Evolutionary conservation across 35 echinoderm and acorn worm species (phyloP).

Genomic region (Patiria miniata): DNA sequence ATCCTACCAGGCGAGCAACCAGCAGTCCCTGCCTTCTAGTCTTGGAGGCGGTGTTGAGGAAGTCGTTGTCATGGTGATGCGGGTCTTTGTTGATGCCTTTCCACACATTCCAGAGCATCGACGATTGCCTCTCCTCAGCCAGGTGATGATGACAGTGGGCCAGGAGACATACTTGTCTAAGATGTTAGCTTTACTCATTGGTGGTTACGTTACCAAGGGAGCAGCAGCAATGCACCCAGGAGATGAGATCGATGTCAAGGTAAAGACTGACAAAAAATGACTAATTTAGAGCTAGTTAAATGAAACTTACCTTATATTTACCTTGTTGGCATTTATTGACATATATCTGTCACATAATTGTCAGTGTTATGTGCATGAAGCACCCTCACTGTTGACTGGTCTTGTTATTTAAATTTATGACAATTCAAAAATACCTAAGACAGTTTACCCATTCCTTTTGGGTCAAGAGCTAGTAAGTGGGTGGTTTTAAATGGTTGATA

Average conservation of each 20-base stretch:
- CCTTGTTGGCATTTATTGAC: too few species aligned
- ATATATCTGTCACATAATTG: too few species aligned
- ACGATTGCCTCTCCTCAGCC: slow-evolving; percentile 78
- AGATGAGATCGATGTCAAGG: slow-evolving; percentile 68
- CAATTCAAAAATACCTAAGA: too few species aligned
- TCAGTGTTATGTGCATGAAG: too few species aligned
- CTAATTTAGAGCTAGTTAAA: too few species aligned
- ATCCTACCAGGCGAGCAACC: slow-evolving; percentile 59
- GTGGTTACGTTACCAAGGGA: slow-evolving; percentile 65
- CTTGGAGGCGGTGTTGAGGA: slow-evolving; percentile 56
- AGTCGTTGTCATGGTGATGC: slow-evolving; percentile 85
- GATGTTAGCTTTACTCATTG: slow-evolving; percentile 70
- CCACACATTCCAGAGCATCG: slow-evolving; percentile 97
- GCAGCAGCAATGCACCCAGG: slow-evolving; percentile 53
- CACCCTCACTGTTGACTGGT: too few species aligned
- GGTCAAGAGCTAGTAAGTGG: too few species aligned
- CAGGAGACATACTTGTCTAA: slow-evolving; percentile 75
- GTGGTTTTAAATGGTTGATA: too few species aligned
- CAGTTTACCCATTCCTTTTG: too few species aligned
- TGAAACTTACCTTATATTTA: too few species aligned
- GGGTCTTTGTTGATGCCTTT: slow-evolving; percentile 92
- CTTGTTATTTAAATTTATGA: too few species aligned
- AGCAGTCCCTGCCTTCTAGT: slow-evolving; percentile 45
- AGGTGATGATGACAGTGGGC: slow-evolving; percentile 75
- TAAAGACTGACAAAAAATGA: neutral